Base-by-base conservation (phyloP, 2,113 vertebrate species). In the Vidua macroura region DNA sequence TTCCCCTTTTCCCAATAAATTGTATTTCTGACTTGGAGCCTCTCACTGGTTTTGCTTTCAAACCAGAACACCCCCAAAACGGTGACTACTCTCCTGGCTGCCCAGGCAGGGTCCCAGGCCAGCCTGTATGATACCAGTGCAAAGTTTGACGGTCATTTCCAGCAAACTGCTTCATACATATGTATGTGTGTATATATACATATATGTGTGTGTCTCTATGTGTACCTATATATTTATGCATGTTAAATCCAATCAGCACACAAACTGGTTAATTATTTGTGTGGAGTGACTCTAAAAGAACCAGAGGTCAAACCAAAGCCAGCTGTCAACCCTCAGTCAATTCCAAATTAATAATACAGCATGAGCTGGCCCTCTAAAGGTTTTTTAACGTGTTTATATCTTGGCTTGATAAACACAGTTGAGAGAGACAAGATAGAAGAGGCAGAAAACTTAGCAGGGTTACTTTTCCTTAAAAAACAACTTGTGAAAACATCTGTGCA, bases 351-450 rank as follows among this genome's bases (percentile, higher is more conserved):
- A 95, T 95, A 97, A 92, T 88, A 93, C 33, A 70, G 69, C 6
- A 17, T 2, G 5, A 93, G 76, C 91, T 6, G 16, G 86, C n/a
- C 69, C 88, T 95, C 92, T 94, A 95, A 96, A 96, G 88, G 66
- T 91, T 96, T 96, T 95, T 96, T 96, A 96, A 95, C 97, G 76
- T 94, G 96, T 97, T 97, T 97, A 95, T 95, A 95, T 95, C 93
- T 94, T 5, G 9, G 49, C 62, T 92, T 86, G 85, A 88, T 81
- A 94, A 96, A 95, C 88, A 92, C 27, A 95, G 93, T 96, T 75
- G 63, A 92, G 67, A 82, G 76, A 93, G 70, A 92, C 92, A 92
- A 95, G 93, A 94, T 89, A 81, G 93, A 96, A 95, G 74, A 94
- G 90, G 59, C 88, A 95, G 92, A 87, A 94, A 96, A 77, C 93